Evolutionary conservation across 2,888 invertebrate genomes (phyloP), one percentile per base, ranked within the genome.

Genomic region (Lasioglossum vierecki): DNA sequence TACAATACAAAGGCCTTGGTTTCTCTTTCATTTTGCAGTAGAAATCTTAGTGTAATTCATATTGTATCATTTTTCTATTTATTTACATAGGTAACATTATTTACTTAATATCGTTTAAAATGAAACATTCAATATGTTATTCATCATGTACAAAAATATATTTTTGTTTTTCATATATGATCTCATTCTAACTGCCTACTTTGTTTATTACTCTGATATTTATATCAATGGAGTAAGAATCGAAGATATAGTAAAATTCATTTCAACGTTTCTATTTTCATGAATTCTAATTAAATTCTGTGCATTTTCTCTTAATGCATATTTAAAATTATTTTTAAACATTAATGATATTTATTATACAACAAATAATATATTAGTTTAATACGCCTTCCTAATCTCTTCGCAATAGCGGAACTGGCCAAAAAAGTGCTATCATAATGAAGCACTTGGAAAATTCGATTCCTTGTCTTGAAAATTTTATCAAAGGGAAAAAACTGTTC

Each of bases 101-200:
- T 89, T 85, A 71, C 77, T 79, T 78, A 76, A 78, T 63, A 78
- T 79, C 77, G 57, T 78, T 76, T 26, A 80, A 80, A 89, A 86
- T 83, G 81, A 74, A 87, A 91, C 92, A 91, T 92, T 92, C 91
- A 91, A 88, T 76, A 80, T 70, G 79, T 89, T 88, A 88, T 91
- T 91, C 88, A 80, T 80, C 73, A 53, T 41, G 18, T 81, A 41
- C 60, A 72, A 81, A 88, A 71, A 39, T 79, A 46, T 83, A 78
- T 46, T 68, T 11, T 44, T 71, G 71, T 46, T 76, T 82, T 80
- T 44, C 76, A 68, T 84, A 73, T 78, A 73, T 78, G 82, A 88
- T 90, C 83, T 88, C 87, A 85, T 30, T 79, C 30, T 73, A 74
- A 82, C 80, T 85, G 83, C 81, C 79, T 44, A 66, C 60, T 53